Percentiles rank a stretch among this genome's conserved stretches.
Evolutionary conservation across 1,140 invertebrate genomes (phyloP).

Genomic region (Drosophila pseudoobscura): DNA sequence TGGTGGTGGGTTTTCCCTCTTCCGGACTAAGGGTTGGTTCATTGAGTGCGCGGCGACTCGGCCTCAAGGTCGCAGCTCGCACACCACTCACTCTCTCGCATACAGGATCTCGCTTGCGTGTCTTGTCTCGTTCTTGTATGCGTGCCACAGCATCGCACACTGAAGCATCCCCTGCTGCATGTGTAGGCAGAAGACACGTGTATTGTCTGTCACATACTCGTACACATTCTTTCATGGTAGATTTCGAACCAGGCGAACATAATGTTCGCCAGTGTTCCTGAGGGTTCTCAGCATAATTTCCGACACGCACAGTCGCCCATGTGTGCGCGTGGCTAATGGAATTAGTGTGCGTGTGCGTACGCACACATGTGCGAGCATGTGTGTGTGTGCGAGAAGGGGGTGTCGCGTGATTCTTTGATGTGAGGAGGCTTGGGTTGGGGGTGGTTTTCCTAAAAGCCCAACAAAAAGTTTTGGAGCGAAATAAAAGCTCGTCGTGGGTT

Average conservation of each 20-base stretch:
- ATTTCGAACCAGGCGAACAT: constrained; percentile 72
- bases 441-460: constrained; percentile 11
- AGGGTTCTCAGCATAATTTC: constrained; percentile 36
- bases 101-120: constrained; percentile 13
- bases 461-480: neutral
- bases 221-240: constrained; percentile 83
- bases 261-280: constrained; percentile 5
- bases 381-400: neutral
- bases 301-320: constrained; percentile 32
- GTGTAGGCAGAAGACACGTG: constrained; percentile 41
- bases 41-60: constrained; percentile 12
- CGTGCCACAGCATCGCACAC: constrained; percentile 48
- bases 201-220: constrained; percentile 67
- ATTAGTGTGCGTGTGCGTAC: constrained; percentile 40
- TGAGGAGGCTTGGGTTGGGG: neutral
- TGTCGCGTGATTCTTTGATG: constrained; percentile 4
- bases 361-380: constrained; percentile 7
- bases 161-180: constrained; percentile 23
- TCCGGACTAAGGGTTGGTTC: constrained; percentile 52
- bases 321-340: constrained; percentile 38
- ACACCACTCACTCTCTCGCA: neutral
- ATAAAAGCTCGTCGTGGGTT: constrained; percentile 43
- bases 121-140: constrained; percentile 26
- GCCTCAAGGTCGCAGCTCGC: constrained; percentile 58
- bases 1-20: constrained; percentile 4